Conservation (phyloP, 2,797 vertebrate genomes). For the Sardinella longiceps region DNA sequence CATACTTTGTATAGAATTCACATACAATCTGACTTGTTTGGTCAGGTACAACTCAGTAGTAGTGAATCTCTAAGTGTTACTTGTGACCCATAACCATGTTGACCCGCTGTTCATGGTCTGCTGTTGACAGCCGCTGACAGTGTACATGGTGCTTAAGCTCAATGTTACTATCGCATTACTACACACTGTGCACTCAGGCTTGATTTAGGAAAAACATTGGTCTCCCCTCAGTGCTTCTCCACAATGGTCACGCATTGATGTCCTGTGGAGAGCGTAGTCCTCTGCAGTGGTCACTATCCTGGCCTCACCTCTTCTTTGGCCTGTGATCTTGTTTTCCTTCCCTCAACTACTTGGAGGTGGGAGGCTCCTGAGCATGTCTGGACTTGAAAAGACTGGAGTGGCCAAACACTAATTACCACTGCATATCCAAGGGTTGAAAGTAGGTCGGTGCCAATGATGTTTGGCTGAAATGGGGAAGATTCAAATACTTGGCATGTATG, state of each 20-base stretch:
- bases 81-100: background rate
- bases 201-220: background rate
- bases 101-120: too few species aligned
- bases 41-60: background rate
- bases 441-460: background rate
- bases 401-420: conserved; percentile 24
- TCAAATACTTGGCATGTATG: background rate
- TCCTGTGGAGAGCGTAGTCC: background rate
- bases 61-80: background rate
- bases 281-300: background rate
- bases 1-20: background rate
- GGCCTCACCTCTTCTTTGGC: background rate
- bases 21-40: background rate
- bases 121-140: background rate
- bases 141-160: background rate
- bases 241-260: background rate
- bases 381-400: conserved; percentile 31
- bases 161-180: background rate
- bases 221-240: background rate
- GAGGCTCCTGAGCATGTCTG: conserved; percentile 24
- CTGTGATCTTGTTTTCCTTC: conserved; percentile 29
- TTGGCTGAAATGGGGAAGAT: background rate
- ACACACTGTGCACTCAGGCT: background rate
- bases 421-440: conserved; percentile 25
- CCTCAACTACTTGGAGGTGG: conserved; percentile 9